These are phyloP conservation scores for Orius insidiosus DNA, from an alignment of 1,140 invertebrate genomes.

Conservation along the genomic window DNA sequence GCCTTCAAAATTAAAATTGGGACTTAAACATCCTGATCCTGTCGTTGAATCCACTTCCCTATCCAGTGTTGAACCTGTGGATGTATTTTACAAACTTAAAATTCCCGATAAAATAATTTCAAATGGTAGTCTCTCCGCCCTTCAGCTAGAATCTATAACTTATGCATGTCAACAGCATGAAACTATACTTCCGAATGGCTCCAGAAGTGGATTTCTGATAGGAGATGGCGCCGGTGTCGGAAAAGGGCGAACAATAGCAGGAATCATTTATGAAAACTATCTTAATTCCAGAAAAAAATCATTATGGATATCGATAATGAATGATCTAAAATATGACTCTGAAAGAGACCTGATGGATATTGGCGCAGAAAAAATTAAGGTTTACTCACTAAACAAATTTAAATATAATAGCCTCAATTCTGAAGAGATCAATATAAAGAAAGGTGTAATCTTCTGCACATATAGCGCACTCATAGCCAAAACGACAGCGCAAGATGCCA, in stretches of 20 bases:
- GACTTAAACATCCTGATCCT: conserved; percentile 93
- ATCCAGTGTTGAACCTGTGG: conserved; percentile 86
- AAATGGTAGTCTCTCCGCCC: conserved; percentile 71
- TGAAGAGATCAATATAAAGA: conserved; percentile 79
- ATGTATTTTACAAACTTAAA: conserved; percentile 76
- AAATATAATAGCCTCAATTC: conserved; percentile 94
- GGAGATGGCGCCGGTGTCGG: conserved; percentile 98
- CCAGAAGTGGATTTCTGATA: conserved; percentile 88
- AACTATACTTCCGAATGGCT: conserved; percentile 72
- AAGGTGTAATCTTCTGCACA: conserved; percentile 93
- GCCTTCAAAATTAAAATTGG: conserved; percentile 89
- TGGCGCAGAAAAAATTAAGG: conserved; percentile 76
- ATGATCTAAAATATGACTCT: conserved; percentile 95
- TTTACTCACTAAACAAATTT: conserved; percentile 81
- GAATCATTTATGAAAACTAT: conserved; percentile 97
- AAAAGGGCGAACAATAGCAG: conserved; percentile 95
- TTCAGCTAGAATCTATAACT: conserved; percentile 91
- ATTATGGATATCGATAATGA: conserved; percentile 95
- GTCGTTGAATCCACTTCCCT: conserved; percentile 97
- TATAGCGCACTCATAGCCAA: conserved; percentile 96
- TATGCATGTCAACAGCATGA: conserved; percentile 95
- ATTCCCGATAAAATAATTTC: conserved; percentile 75
- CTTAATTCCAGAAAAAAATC: conserved; percentile 80
- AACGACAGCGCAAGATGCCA: conserved; percentile 68
- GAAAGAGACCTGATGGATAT: conserved; percentile 93